A percentile compares a stretch with the other conserved stretches of the same genome.
These are phyloP conservation scores for Morone chrysops DNA, from an alignment of 2,113 vertebrate genomes.

Conservation along the genomic window DNA sequence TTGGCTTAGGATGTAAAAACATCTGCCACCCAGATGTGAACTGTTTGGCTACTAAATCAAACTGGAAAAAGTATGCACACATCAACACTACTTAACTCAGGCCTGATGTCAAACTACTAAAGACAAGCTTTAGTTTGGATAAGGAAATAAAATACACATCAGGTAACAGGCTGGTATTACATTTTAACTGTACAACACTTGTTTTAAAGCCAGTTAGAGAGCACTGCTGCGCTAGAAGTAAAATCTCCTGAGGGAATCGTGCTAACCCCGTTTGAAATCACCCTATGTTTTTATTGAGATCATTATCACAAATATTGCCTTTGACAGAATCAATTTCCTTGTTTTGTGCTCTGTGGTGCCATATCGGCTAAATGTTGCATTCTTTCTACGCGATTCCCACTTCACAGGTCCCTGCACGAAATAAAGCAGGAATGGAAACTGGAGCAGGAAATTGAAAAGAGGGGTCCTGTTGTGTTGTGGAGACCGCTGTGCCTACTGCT, in stretches of 20 bases:
- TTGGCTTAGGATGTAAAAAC: neutral
- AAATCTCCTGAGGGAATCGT: conserved; percentile 54
- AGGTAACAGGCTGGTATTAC: conserved; percentile 1
- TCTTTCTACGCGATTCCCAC: conserved; percentile 56
- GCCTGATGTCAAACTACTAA: conserved; percentile 10
- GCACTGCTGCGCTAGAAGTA: conserved; percentile 43
- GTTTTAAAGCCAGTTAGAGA: conserved; percentile 45
- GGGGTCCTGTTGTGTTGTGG: conserved; percentile 76
- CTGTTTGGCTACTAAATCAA: neutral
- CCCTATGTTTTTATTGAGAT: conserved; percentile 67
- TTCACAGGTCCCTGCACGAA: conserved; percentile 72
- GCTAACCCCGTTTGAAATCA: conserved; percentile 57
- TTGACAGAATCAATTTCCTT: conserved; percentile 72
- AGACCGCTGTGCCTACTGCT: conserved; percentile 67
- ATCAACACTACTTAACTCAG: conserved; percentile 8
- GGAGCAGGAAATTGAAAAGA: conserved; percentile 82
- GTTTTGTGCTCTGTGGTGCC: conserved; percentile 66
- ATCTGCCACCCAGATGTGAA: conserved; percentile 28
- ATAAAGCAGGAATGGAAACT: conserved; percentile 76
- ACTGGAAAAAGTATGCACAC: neutral
- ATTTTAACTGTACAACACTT: conserved; percentile 12
- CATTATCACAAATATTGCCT: conserved; percentile 78
- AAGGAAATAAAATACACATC: conserved; percentile 22
- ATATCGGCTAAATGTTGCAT: conserved; percentile 70
- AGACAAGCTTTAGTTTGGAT: conserved; percentile 5